These are phyloP conservation scores for Galendromus occidentalis DNA, from an alignment of 1,140 invertebrate genomes.

Conservation along the genomic window DNA sequence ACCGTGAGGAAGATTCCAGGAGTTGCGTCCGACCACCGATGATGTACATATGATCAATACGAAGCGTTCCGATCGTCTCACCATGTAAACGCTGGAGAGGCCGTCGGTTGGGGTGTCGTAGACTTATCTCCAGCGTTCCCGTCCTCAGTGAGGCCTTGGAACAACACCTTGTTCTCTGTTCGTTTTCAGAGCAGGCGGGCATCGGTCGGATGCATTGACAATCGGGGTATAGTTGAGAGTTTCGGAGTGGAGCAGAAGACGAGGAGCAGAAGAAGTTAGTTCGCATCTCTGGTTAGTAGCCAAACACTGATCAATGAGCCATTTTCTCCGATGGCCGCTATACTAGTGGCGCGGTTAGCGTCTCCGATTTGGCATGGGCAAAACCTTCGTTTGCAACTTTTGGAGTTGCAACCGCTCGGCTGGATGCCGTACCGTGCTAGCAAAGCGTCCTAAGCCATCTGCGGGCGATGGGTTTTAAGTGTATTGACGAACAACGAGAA, in stretches of 20 bases:
- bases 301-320: neutral
- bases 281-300: neutral
- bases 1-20: too few relatives aligned
- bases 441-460: neutral
- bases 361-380: neutral
- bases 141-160: conserved; percentile 9
- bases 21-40: too few relatives aligned
- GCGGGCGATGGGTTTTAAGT: conserved; percentile 9
- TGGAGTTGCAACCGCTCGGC: too few relatives aligned
- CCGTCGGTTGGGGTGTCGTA: neutral
- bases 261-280: neutral
- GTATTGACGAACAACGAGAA: neutral
- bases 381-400: neutral
- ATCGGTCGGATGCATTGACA: too few relatives aligned
- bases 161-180: conserved; percentile 5
- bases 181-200: neutral
- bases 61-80: neutral
- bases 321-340: neutral
- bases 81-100: conserved; percentile 5
- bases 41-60: too few relatives aligned
- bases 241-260: too few relatives aligned
- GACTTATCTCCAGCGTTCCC: conserved; percentile 10
- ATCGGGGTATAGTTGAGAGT: too few relatives aligned
- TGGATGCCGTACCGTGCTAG: too few relatives aligned
- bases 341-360: neutral